phyloP scores from a whole-genome alignment of 37 sponge, comb jelly and placozoan genomes.

The Tethya wilhelma region DNA sequence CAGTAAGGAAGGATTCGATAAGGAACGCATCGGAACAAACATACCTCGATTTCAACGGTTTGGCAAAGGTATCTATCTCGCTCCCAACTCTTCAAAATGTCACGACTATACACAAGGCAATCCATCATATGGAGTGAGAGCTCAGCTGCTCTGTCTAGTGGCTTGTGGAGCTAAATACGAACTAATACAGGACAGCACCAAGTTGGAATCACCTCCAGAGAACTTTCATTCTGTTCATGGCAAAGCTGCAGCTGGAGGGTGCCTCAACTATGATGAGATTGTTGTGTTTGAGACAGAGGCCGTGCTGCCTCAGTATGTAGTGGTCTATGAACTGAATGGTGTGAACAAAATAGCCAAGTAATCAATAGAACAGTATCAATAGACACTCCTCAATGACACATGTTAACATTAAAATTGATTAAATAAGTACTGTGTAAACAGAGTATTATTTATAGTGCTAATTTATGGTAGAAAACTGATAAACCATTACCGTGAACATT shows the following conservation, averaged over 20 bases:
- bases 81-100: constrained; percentile 83
- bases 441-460: too few relatives aligned
- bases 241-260: constrained; percentile 17
- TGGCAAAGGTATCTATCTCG: constrained; percentile 77
- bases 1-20: constrained; percentile 38
- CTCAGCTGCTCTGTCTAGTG: constrained; percentile 48
- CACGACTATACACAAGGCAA: constrained; percentile 82
- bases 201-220: constrained; percentile 26
- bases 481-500: too few relatives aligned
- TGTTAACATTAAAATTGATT: too few relatives aligned
- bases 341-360: constrained; percentile 54
- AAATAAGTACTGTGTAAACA: too few relatives aligned
- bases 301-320: constrained; percentile 16
- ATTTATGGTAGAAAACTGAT: too few relatives aligned
- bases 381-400: too few relatives aligned
- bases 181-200: constrained; percentile 18
- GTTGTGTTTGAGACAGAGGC: constrained; percentile 28
- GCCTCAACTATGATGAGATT: constrained; percentile 54
- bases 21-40: not conserved
- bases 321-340: constrained; percentile 53
- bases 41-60: constrained; percentile 54
- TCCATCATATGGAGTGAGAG: constrained; percentile 10
- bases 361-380: not conserved
- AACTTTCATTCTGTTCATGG: constrained; percentile 65
- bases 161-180: constrained; percentile 52